phyloP scores from a whole-genome alignment of 2,888 invertebrate genomes.

The Poecilobothrus nobilitatus region DNA sequence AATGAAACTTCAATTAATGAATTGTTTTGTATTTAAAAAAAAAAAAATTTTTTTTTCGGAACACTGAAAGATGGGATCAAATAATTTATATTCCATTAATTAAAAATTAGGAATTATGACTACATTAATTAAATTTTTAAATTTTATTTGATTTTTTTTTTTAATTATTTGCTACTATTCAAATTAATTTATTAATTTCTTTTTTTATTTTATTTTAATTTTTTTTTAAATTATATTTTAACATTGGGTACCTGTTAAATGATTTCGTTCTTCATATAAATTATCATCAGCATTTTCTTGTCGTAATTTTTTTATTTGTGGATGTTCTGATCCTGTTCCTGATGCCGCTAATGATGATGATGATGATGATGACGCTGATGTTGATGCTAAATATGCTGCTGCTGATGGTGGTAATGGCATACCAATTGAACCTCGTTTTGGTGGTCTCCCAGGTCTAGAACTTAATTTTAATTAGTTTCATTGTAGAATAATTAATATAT shows the following conservation, averaged over 20 bases:
- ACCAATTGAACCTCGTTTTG: slow-evolving; percentile 8
- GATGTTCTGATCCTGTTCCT: neutral
- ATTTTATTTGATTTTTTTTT: too few relatives aligned
- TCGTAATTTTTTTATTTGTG: slow-evolving; percentile 5
- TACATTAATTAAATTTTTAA: too few relatives aligned
- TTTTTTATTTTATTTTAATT: too few relatives aligned
- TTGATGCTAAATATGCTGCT: slow-evolving; percentile 7
- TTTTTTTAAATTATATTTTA: too few relatives aligned
- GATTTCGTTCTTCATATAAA: slow-evolving; percentile 2
- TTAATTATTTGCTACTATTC: too few relatives aligned
- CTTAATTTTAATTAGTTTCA: neutral
- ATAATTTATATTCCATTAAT: too few relatives aligned
- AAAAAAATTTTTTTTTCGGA: too few relatives aligned
- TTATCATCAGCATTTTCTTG: neutral
- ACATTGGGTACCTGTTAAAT: slow-evolving; percentile 2
- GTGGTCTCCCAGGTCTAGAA: slow-evolving; percentile 12
- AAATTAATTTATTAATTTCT: too few relatives aligned
- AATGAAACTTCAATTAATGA: too few relatives aligned
- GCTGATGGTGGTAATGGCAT: neutral
- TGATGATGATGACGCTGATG: slow-evolving; percentile 1
- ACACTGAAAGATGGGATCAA: too few relatives aligned
- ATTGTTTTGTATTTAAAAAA: too few relatives aligned
- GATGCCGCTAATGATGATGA: neutral
- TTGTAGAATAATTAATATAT: neutral
- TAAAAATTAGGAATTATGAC: too few relatives aligned